Base-by-base conservation (phyloP, 2,888 invertebrate species). In the Eutolmus rufibarbis region DNA sequence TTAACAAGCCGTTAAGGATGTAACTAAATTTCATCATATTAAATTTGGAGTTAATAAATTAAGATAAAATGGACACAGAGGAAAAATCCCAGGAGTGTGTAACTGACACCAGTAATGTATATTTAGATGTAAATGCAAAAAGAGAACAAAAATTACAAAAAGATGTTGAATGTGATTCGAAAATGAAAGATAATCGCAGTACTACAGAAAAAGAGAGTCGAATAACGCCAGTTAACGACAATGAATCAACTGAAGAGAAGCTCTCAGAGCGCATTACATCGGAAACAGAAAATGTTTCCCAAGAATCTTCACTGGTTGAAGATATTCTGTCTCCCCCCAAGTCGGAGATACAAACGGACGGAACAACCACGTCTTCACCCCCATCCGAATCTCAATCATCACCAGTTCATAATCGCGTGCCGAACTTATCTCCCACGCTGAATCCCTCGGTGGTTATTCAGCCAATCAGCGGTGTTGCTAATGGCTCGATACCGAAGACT, bases 401-500 rank as follows among this genome's bases (percentile, higher is more conserved):
- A 3, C 91, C 91, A 1, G 40, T 37, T 37, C 78, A 87, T 34
- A 79, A 82, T 74, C 34, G n/a, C 34, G 28, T 51, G 31, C 9
- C 86, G 34, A 56, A 76, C 28, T 78, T 86, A 57, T 86, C 86
- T 3, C 66, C 81, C 5, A 79, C 46, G 19, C 77, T 78, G 16
- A 87, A 87, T 76, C 87, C 88, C 14, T 86, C 88, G 14, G 88
- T 88, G 37, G 87, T 88, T 23, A 86, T 88, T 57, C 82, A 86
- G 56, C 88, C 88, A 9, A 34, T 88, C 23, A 82, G 86, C 37
- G 19, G 46, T 40, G 88, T 90, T 78, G 90, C 92, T 8, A 93
- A 93, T 89, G 92, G 92, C 87, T 90, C 90, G 37, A 91, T 92
- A 90, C 92, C 92, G 88, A 92, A 92, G 89, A 91, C 92, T 56